Base-by-base conservation (phyloP, 2,797 vertebrate genomes). In the Xenopus petersii region DNA sequence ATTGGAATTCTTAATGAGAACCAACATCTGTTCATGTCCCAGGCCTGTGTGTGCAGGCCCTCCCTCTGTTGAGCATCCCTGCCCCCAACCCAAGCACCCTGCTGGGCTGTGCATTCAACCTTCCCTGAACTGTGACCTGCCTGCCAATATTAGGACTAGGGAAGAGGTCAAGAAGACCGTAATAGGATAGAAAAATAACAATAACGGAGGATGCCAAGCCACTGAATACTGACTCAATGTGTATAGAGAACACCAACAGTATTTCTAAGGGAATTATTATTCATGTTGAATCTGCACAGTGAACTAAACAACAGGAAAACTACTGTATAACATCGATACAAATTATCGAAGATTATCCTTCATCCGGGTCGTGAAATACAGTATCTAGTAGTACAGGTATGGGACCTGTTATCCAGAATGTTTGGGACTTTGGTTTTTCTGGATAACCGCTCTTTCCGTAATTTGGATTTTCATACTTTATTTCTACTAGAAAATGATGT, bases 21-120 rank as follows among this genome's bases (percentile, higher is more conserved):
- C 72, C 65, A 82, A 80, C 88, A 88, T 83, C 88, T 88, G 86
- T 74, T 84, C 81, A 51, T 75, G 62, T 63, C 17, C 56, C 79
- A 64, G 55, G 71, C 66, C 51, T 63, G 17, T 10, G 10, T 74
- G 60, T 63, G 70, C n/a, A 42, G 30, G 36, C 54, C 21, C 67
- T 64, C 58, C 7, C 15, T 55, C 0, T 12, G 17, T 0, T 70
- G 3, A 15, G 66, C 67, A 66, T 64, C 64, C 74, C 59, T 0
- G 2, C 0, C 4, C 66, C 46, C 62, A 73, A 66, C 61, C 26
- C 1, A 46, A 49, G 5, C 68, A 6, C 71, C 80, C 70, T 42
- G 67, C 51, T 46, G 33, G 3, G 36, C 2, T n/a, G 42, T 73
- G 59, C 51, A 64, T 59, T 73, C 76, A 64, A 61, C 47, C 26